These are phyloP conservation scores for Gobius niger DNA, from an alignment of 2,113 vertebrate species.

Conservation along the genomic window DNA sequence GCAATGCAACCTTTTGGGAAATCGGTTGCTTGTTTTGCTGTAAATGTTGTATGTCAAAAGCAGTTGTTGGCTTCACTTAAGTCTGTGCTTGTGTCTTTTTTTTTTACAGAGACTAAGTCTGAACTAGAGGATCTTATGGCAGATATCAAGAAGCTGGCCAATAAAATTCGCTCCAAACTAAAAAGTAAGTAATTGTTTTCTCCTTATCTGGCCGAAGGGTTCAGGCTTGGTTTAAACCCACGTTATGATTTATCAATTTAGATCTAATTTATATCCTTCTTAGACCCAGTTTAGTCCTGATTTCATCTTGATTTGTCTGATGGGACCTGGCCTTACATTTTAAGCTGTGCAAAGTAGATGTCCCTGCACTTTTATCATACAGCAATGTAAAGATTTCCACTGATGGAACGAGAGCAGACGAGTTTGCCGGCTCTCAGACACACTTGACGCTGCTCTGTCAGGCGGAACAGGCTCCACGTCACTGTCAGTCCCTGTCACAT, in stretches of 20 bases:
- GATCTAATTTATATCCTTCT: too few relatives aligned
- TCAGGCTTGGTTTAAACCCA: too few relatives aligned
- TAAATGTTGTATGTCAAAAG: neutral
- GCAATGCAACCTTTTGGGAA: too few relatives aligned
- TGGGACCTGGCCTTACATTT: too few relatives aligned
- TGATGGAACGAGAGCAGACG: too few relatives aligned
- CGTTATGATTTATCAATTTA: too few relatives aligned
- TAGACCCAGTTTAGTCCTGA: too few relatives aligned
- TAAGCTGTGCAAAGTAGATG: too few relatives aligned
- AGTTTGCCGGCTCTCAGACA: neutral
- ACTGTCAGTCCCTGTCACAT: slow-evolving; percentile 21
- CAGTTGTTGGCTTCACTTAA: neutral
- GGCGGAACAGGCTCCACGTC: slow-evolving; percentile 23
- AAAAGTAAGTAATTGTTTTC: slow-evolving; percentile 84
- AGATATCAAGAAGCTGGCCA: slow-evolving; percentile 95
- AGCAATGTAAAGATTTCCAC: too few relatives aligned
- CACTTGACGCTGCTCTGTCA: slow-evolving; percentile 15
- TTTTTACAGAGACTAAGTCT: slow-evolving; percentile 86
- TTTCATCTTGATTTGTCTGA: too few relatives aligned
- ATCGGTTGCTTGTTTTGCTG: too few relatives aligned
- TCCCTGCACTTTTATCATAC: too few relatives aligned
- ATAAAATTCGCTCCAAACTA: slow-evolving; percentile 96
- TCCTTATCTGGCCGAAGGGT: neutral
- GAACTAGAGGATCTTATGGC: slow-evolving; percentile 95
- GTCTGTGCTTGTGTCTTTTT: slow-evolving; percentile 12